Evolutionary conservation across 2,888 invertebrate genomes (phyloP).

Genomic region (Poecilus cupreus): DNA sequence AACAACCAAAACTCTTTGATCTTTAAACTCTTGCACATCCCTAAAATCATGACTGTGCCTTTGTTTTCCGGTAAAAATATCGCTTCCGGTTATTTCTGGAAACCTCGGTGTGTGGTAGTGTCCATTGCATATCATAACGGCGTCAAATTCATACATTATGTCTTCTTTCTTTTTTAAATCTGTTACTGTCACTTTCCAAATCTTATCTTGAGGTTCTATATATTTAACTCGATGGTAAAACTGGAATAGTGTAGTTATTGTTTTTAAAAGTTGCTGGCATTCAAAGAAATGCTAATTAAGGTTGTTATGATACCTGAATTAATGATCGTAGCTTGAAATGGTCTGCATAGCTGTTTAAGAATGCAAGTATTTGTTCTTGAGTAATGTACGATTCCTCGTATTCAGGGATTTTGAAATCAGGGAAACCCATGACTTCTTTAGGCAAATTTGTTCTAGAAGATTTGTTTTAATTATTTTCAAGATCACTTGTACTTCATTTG

Average conservation of each 20-base stretch:
- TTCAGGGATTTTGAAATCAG: slow-evolving; percentile 84
- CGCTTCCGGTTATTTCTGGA: slow-evolving; percentile 72
- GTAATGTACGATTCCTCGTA: slow-evolving; percentile 81
- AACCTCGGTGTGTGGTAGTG: slow-evolving; percentile 75
- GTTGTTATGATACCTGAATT: slow-evolving; percentile 74
- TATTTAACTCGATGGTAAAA: slow-evolving; percentile 56
- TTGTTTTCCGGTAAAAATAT: slow-evolving; percentile 69
- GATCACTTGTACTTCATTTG: neutral
- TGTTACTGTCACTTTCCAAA: slow-evolving; percentile 69
- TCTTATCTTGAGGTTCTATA: slow-evolving; percentile 50
- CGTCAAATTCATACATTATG: slow-evolving; percentile 69
- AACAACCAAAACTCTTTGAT: slow-evolving; percentile 69
- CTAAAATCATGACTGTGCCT: slow-evolving; percentile 72
- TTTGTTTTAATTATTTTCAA: neutral
- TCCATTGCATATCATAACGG: slow-evolving; percentile 72
- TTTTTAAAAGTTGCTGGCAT: slow-evolving; percentile 21
- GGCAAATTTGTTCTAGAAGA: slow-evolving; percentile 86
- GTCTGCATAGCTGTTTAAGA: slow-evolving; percentile 81
- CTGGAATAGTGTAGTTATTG: slow-evolving; percentile 28
- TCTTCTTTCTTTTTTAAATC: slow-evolving; percentile 65
- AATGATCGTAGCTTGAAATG: slow-evolving; percentile 78
- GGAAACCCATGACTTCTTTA: slow-evolving; percentile 92
- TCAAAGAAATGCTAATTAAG: neutral
- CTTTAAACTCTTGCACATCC: slow-evolving; percentile 67
- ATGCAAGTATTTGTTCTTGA: slow-evolving; percentile 81